A percentile compares a stretch with the other conserved stretches of the same genome.
Conservation (phyloP, 1,140 invertebrate genomes). For the Ctenoplectra terminalis region DNA sequence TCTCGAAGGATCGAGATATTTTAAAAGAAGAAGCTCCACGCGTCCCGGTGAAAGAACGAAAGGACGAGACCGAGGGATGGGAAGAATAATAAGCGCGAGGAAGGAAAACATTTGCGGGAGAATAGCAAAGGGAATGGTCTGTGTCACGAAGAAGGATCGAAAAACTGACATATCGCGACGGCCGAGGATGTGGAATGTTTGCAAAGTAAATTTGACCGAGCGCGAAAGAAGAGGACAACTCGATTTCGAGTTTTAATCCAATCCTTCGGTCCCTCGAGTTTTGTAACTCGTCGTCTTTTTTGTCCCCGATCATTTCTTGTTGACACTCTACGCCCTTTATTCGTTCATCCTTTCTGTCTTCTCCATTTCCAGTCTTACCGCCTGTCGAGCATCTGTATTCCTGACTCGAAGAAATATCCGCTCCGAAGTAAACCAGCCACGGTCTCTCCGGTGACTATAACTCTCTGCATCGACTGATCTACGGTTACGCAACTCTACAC, state of each 20-base stretch:
- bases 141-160: constrained; percentile 47
- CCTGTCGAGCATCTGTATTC: constrained; percentile 16
- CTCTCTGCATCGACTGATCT: not conserved
- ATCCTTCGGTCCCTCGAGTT: constrained; percentile 53
- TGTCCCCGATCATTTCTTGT: not conserved
- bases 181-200: constrained; percentile 73
- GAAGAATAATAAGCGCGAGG: not conserved
- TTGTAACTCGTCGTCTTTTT: constrained; percentile 44
- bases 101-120: not conserved
- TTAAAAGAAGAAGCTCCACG: not conserved
- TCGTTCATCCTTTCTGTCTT: constrained; percentile 2
- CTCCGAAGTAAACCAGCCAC: not conserved
- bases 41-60: not conserved
- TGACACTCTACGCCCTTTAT: not conserved
- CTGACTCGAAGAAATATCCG: constrained; percentile 36
- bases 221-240: constrained; percentile 69
- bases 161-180: constrained; percentile 1
- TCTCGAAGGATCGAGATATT: not conserved
- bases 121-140: not conserved
- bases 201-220: constrained; percentile 77
- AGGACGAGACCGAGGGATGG: not conserved
- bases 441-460: not conserved
- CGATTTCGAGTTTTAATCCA: constrained; percentile 80
- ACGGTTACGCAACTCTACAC: not conserved
- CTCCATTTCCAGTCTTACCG: constrained; percentile 10